Conservation (phyloP, 2,888 invertebrate genomes). For the Caenorhabditis zanzibari region DNA sequence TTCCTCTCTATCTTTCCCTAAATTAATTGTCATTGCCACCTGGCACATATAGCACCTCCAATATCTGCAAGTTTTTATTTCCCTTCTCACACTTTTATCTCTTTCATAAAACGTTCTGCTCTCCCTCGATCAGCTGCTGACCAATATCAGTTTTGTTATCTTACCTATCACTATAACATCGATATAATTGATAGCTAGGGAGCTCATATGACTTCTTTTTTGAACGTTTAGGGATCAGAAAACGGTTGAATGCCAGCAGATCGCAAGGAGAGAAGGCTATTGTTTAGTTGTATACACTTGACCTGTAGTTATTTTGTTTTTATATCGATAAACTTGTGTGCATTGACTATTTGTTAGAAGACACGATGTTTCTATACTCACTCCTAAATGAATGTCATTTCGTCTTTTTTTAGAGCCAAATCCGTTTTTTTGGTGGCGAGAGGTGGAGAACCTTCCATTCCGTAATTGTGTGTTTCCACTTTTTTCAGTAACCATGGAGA, state of each 20-base stretch:
- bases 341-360: too few relatives aligned
- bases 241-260: background rate
- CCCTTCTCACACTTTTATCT: conserved; percentile 1
- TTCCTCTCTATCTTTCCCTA: conserved; percentile 9
- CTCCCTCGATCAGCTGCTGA: conserved; percentile 12
- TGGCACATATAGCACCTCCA: conserved; percentile 29
- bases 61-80: conserved; percentile 33
- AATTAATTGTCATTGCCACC: conserved; percentile 59
- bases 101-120: background rate
- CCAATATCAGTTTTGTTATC: conserved; percentile 14
- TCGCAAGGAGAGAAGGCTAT: too few relatives aligned
- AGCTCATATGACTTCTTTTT: conserved; percentile 16
- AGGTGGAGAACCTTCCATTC: too few relatives aligned
- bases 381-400: too few relatives aligned
- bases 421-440: too few relatives aligned
- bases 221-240: background rate
- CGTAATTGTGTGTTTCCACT: too few relatives aligned
- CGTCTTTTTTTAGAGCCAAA: too few relatives aligned
- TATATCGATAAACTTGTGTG: too few relatives aligned
- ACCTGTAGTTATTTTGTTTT: too few relatives aligned
- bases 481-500: too few relatives aligned
- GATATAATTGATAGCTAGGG: background rate
- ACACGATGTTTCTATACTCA: too few relatives aligned
- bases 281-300: too few relatives aligned
- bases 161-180: background rate